Percentiles rank a stretch among this genome's conserved stretches.
These are phyloP conservation scores for Entomobrya multifasciata DNA, from an alignment of 2,888 invertebrate genomes.

Conservation along the genomic window DNA sequence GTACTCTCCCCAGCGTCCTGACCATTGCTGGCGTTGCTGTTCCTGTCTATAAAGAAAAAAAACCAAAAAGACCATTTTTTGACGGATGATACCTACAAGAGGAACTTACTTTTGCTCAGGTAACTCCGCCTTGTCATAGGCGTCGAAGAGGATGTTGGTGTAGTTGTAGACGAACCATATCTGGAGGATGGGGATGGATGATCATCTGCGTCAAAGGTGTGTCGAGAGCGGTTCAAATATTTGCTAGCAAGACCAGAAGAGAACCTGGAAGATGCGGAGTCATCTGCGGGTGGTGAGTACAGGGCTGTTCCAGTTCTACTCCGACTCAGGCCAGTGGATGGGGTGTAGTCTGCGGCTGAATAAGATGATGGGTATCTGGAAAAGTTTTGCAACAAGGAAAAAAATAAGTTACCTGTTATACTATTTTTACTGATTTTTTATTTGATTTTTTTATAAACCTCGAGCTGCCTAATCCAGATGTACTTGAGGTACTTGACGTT, in stretches of 20 bases:
- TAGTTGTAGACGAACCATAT: conserved; percentile 76
- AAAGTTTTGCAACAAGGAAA: not conserved
- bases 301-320: conserved; percentile 78
- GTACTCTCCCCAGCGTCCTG: conserved; percentile 56
- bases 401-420: not conserved
- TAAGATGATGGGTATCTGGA: conserved; percentile 76
- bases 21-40: too few relatives aligned
- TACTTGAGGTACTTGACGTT: conserved; percentile 63
- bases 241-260: conserved; percentile 80
- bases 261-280: conserved; percentile 77
- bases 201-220: conserved; percentile 79
- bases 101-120: conserved; percentile 78
- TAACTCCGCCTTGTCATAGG: conserved; percentile 77
- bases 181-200: conserved; percentile 78
- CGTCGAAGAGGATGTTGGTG: conserved; percentile 74
- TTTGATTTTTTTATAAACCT: too few relatives aligned
- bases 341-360: conserved; percentile 76
- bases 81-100: conserved; percentile 17
- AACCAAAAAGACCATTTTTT: conserved; percentile 37
- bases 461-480: conserved; percentile 69
- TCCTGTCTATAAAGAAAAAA: conserved; percentile 62
- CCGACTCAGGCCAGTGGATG: conserved; percentile 73
- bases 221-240: conserved; percentile 80
- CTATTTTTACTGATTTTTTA: too few relatives aligned
- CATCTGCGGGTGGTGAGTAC: conserved; percentile 77